These are phyloP conservation scores for Psix sp. DNA, from an alignment of 1,140 invertebrate genomes.

Conservation along the genomic window DNA sequence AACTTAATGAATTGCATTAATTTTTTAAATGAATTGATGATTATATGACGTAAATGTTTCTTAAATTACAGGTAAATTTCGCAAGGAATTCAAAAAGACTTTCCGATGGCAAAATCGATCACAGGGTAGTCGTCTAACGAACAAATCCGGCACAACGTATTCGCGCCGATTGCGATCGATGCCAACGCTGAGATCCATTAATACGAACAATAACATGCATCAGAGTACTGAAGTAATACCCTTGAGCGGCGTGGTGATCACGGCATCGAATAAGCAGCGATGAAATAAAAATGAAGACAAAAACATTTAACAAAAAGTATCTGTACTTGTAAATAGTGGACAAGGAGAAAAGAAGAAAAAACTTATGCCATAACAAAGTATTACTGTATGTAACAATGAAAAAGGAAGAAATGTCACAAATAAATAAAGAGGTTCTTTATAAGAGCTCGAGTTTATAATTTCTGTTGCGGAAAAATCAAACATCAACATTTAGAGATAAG, in stretches of 20 bases:
- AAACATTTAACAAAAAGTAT: background rate
- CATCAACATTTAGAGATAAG: constrained; percentile 32
- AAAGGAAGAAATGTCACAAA: constrained; percentile 3
- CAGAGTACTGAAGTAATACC: constrained; percentile 50
- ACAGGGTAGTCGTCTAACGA: constrained; percentile 12
- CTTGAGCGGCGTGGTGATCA: constrained; percentile 26
- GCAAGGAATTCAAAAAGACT: constrained; percentile 49
- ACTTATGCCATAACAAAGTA: constrained; percentile 23
- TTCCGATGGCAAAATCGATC: constrained; percentile 23
- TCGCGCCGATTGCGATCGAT: constrained; percentile 29
- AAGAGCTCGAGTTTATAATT: background rate
- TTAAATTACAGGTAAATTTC: constrained; percentile 43
- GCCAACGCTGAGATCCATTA: constrained; percentile 25
- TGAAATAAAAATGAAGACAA: background rate
- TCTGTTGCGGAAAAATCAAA: background rate
- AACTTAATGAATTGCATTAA: no score
- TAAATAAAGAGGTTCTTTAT: constrained; percentile 2
- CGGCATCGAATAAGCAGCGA: constrained; percentile 12
- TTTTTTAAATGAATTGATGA: background rate
- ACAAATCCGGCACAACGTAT: constrained; percentile 22
- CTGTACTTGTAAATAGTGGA: background rate
- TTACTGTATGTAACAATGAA: constrained; percentile 20
- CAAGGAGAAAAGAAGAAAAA: background rate
- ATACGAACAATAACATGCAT: constrained; percentile 44
- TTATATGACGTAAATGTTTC: background rate